Conservation (phyloP, 2,888 invertebrate species). For the Drosophila percnosoma region DNA sequence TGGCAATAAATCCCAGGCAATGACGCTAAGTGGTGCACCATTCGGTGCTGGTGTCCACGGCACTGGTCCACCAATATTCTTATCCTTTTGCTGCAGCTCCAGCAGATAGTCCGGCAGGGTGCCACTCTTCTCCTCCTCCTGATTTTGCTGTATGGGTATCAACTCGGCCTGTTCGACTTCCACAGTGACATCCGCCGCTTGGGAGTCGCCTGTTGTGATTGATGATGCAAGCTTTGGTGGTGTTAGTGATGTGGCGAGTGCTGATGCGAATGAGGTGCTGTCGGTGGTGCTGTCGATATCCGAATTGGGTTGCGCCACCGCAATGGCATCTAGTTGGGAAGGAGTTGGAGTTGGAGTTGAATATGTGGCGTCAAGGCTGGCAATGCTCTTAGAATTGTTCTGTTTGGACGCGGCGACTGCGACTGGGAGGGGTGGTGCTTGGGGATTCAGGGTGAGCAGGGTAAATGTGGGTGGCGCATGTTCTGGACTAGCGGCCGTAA, state of each 20-base stretch:
- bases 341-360: slow-evolving; percentile 81
- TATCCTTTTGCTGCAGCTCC: slow-evolving; percentile 77
- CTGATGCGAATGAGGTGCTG: slow-evolving; percentile 58
- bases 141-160: slow-evolving; percentile 44
- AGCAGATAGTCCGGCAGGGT: slow-evolving; percentile 74
- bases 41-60: slow-evolving; percentile 69
- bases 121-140: slow-evolving; percentile 48
- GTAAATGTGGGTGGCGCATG: slow-evolving; percentile 64
- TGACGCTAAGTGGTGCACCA: slow-evolving; percentile 67
- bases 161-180: slow-evolving; percentile 81
- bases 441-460: slow-evolving; percentile 63
- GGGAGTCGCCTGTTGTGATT: slow-evolving; percentile 23
- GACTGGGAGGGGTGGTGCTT: background rate
- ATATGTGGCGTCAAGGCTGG: slow-evolving; percentile 73
- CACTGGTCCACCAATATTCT: slow-evolving; percentile 77
- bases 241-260: slow-evolving; percentile 72
- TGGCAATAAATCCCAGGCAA: slow-evolving; percentile 84
- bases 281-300: slow-evolving; percentile 46
- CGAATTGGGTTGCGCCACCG: slow-evolving; percentile 76
- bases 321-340: slow-evolving; percentile 84
- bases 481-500: slow-evolving; percentile 53
- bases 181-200: slow-evolving; percentile 60
- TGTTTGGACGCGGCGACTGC: slow-evolving; percentile 34
- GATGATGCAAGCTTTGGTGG: slow-evolving; percentile 67
- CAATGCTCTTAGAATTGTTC: slow-evolving; percentile 60